A percentile compares a stretch with the other conserved stretches of the same genome.
These are phyloP conservation scores for Cyprinella venusta DNA, from an alignment of 2,797 vertebrate genomes.

Conservation along the genomic window DNA sequence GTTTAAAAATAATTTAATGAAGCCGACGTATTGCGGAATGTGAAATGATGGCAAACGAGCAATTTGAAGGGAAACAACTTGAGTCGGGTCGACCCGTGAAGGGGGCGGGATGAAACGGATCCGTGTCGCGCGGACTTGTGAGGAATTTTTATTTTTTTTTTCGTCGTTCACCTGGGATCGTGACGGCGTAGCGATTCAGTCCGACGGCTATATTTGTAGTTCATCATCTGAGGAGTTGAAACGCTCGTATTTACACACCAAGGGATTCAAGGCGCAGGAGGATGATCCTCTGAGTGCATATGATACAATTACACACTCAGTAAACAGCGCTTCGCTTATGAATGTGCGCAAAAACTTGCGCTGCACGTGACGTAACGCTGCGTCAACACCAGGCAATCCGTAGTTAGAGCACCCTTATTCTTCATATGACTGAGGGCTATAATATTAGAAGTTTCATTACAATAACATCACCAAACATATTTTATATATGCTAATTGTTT, in stretches of 20 bases:
- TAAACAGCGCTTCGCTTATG: slow-evolving; percentile 43
- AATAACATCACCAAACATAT: neutral
- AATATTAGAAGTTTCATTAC: neutral
- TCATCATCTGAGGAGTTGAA: slow-evolving; percentile 52
- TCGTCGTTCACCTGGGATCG: slow-evolving; percentile 22
- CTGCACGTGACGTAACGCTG: slow-evolving; percentile 46
- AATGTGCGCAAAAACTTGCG: slow-evolving; percentile 6
- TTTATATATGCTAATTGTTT: too few relatives aligned
- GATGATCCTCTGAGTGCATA: slow-evolving; percentile 52
- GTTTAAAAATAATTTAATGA: slow-evolving; percentile 59
- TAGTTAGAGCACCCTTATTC: neutral
- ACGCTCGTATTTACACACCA: slow-evolving; percentile 53
- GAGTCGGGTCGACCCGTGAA: neutral
- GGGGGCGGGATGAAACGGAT: slow-evolving; percentile 9
- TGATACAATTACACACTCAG: slow-evolving; percentile 40
- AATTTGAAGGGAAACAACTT: slow-evolving; percentile 39
- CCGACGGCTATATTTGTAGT: slow-evolving; percentile 54
- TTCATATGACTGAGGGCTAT: neutral
- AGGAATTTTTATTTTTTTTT: neutral
- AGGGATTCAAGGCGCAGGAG: slow-evolving; percentile 24
- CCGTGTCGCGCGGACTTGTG: slow-evolving; percentile 5
- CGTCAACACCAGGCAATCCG: slow-evolving; percentile 29
- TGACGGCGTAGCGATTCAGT: slow-evolving; percentile 33
- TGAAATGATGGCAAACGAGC: slow-evolving; percentile 30
- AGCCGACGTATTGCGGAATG: slow-evolving; percentile 39